Conservation (phyloP, 2,888 invertebrate species). For the Timandra comae region DNA sequence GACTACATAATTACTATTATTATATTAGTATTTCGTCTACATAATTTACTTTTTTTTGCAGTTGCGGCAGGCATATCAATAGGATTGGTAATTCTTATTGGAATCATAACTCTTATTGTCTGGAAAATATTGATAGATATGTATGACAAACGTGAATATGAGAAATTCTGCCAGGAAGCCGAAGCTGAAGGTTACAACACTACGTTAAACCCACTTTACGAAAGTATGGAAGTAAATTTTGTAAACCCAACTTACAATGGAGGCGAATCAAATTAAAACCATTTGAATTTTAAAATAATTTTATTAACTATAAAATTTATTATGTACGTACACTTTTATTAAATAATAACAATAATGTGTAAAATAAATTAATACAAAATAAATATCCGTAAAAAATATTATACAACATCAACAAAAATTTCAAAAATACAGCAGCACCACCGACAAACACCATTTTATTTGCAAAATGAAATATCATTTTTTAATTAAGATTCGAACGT, state of each 20-base stretch:
- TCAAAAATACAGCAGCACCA: constrained; percentile 13
- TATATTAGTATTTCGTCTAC: no score
- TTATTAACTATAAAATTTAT: constrained; percentile 33
- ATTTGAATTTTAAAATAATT: constrained; percentile 21
- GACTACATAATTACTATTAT: no score
- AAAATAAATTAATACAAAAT: constrained; percentile 29
- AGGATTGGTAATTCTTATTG: constrained; percentile 46
- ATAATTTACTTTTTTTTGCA: constrained; percentile 26
- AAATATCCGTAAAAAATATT: constrained; percentile 2
- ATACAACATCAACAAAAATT: constrained; percentile 2
- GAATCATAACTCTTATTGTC: constrained; percentile 43
- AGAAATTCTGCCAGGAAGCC: constrained; percentile 41
- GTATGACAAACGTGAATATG: constrained; percentile 50
- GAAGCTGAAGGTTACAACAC: constrained; percentile 38
- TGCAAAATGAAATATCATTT: neutral
- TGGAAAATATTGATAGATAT: constrained; percentile 54
- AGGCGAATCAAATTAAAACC: constrained; percentile 3
- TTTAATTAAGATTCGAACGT: neutral
- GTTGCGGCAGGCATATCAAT: constrained; percentile 47
- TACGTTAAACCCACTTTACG: constrained; percentile 38
- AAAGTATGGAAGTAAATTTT: constrained; percentile 34
- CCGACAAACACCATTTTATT: constrained; percentile 20
- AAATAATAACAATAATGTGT: constrained; percentile 34
- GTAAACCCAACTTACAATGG: constrained; percentile 46
- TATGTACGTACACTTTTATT: constrained; percentile 32